phyloP scores from a whole-genome alignment of 2,797 vertebrate genomes.

The Rhinogobio ventralis region DNA sequence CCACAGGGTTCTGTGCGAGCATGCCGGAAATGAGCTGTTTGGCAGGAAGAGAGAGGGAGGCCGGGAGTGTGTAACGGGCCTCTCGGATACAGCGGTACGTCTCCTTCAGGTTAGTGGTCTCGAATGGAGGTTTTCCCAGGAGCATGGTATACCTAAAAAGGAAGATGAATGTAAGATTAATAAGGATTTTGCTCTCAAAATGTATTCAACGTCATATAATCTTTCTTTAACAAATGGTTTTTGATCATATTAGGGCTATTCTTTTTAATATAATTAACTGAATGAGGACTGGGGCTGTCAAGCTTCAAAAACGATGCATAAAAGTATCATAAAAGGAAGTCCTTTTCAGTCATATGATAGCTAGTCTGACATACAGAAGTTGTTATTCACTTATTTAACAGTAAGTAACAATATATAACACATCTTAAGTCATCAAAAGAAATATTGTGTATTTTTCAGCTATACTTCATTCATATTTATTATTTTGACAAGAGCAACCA shows the following conservation, averaged over 20 bases:
- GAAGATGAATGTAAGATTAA: background rate
- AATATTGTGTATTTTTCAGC: background rate
- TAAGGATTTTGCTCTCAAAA: background rate
- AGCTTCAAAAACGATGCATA: background rate
- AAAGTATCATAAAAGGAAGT: background rate
- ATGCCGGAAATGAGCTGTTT: slow-evolving; percentile 92
- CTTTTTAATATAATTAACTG: background rate
- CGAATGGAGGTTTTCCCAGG: slow-evolving; percentile 94
- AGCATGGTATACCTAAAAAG: slow-evolving; percentile 94
- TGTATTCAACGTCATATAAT: background rate
- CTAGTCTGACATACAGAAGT: background rate
- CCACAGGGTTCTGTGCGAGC: slow-evolving; percentile 91
- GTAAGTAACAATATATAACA: background rate
- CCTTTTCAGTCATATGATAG: background rate
- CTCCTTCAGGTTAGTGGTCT: slow-evolving; percentile 98
- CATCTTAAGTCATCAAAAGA: background rate
- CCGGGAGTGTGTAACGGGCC: slow-evolving; percentile 92
- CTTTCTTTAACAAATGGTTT: background rate
- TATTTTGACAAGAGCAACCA: background rate
- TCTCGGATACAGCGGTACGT: slow-evolving; percentile 96
- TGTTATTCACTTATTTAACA: background rate
- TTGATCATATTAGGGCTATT: background rate
- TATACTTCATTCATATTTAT: background rate
- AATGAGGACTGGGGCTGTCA: background rate
- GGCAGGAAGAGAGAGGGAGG: slow-evolving; percentile 87